Base-by-base conservation (phyloP, 2,888 invertebrate genomes). In the Macrophya annulata region DNA sequence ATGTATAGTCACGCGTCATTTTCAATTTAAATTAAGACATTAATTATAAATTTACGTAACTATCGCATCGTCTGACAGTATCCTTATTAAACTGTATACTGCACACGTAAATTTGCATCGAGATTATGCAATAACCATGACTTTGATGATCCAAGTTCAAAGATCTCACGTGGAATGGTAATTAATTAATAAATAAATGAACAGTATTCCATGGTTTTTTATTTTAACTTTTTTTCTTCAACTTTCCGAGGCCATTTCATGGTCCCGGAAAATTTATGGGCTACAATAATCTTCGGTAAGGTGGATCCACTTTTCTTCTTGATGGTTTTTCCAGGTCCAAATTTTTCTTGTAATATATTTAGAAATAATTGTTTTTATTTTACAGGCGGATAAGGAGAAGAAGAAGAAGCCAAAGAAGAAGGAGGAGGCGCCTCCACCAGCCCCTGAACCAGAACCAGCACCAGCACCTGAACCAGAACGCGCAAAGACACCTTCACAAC, bases 351-450 rank as follows among this genome's bases (percentile, higher is more conserved):
- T n/a, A 48, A 62, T 40, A 68, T 59, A 84, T 79, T 86, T 12
- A 2, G 43, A 21, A 72, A n/a, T 37, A n/a, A 40, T 40, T n/a
- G 37, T 25, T 9, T 85, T 85, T 74, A 45, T 76, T 89, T 90
- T 71, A n/a, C 90, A 98, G 98, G 98, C 98, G 95, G 98, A 98
- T 95, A 98, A 98, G 95, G 98, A 98, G 94, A 97, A 98, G 96
- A 97, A 98, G 96, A 96, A 97, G 95, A 97, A 96, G 95, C 92
- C 91, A 86, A 93, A 91, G 88, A 93, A 91, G 92, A 96, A 96
- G 96, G 97, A 97, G 96, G 97, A 96, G 96, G 95, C 95, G 89
- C 95, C 94, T 88, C 95, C 96, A 90, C 96, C 96, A 89, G 96
- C 96, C 87, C 95, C 96, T 89, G 96, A 95, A 89, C 95, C 97